Percentiles rank a stretch among this genome's conserved stretches.
phyloP scores from a whole-genome alignment of 2,797 vertebrate species.

The Tragelaphus eurycerus region DNA sequence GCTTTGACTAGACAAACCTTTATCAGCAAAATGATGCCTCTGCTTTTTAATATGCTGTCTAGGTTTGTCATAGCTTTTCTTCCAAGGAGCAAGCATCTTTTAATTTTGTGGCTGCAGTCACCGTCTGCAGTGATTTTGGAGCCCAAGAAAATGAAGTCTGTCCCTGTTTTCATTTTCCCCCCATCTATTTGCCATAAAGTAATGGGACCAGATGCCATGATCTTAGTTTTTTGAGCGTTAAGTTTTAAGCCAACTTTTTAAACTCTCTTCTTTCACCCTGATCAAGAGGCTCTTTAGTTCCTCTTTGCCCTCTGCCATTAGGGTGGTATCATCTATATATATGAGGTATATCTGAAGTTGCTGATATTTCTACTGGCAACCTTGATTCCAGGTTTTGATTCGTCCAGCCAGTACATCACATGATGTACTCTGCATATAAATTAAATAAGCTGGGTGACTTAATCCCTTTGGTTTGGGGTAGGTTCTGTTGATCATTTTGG shows the following conservation, averaged over 20 bases:
- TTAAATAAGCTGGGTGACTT: background rate
- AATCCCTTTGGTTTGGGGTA: background rate
- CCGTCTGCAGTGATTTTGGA: background rate
- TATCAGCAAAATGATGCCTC: no score
- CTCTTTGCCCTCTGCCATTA: background rate
- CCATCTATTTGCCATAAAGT: background rate
- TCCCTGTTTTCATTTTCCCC: rapidly evolving
- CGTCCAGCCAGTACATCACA: rapidly evolving
- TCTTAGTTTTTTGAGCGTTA: background rate
- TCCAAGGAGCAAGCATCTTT: no score
- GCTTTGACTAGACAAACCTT: rapidly evolving
- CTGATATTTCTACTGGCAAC: background rate
- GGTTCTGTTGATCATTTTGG: background rate
- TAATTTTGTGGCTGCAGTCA: background rate
- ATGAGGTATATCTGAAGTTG: background rate
- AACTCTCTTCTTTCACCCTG: background rate
- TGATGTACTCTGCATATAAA: background rate
- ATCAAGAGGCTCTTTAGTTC: background rate
- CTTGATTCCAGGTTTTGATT: background rate
- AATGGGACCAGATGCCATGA: rapidly evolving
- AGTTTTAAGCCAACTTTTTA: background rate
- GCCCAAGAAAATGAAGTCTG: background rate
- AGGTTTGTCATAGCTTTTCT: no score
- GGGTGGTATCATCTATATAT: background rate
- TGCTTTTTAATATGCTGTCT: no score